Percentiles rank a stretch among this genome's conserved stretches.
These are phyloP conservation scores for Spatulosminthurus flaviceps DNA, from an alignment of 2,888 invertebrate genomes.

Conservation along the genomic window DNA sequence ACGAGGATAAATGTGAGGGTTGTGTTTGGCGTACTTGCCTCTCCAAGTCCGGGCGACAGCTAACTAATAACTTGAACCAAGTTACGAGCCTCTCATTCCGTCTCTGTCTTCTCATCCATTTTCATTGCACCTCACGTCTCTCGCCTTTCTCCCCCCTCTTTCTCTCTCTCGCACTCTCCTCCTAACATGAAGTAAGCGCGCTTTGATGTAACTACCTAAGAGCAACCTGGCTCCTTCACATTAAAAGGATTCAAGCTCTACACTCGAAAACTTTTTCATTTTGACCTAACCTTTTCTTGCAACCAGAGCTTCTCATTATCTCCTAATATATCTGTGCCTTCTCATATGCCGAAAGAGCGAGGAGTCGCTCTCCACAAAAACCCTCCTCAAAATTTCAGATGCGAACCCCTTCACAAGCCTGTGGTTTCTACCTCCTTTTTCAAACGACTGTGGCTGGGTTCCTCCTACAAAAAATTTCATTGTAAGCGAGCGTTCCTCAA, in stretches of 20 bases:
- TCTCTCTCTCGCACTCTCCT: background rate
- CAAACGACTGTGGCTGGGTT: too few relatives aligned
- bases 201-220: too few relatives aligned
- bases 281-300: too few relatives aligned
- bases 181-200: background rate
- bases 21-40: slow-evolving; percentile 23
- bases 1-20: slow-evolving; percentile 16
- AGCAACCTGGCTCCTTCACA: slow-evolving; percentile 10
- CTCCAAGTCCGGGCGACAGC: slow-evolving; percentile 25
- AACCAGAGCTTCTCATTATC: too few relatives aligned
- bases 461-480: too few relatives aligned
- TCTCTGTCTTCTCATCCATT: background rate
- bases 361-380: too few relatives aligned
- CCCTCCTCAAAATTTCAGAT: too few relatives aligned
- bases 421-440: too few relatives aligned
- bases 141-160: background rate
- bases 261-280: background rate
- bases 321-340: too few relatives aligned
- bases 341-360: too few relatives aligned
- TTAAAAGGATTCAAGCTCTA: background rate
- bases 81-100: background rate
- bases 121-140: background rate
- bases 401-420: too few relatives aligned
- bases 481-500: too few relatives aligned
- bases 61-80: slow-evolving; percentile 36